phyloP scores from a whole-genome alignment of 2,797 vertebrate genomes.

The Lindbergichthys nudifrons region DNA sequence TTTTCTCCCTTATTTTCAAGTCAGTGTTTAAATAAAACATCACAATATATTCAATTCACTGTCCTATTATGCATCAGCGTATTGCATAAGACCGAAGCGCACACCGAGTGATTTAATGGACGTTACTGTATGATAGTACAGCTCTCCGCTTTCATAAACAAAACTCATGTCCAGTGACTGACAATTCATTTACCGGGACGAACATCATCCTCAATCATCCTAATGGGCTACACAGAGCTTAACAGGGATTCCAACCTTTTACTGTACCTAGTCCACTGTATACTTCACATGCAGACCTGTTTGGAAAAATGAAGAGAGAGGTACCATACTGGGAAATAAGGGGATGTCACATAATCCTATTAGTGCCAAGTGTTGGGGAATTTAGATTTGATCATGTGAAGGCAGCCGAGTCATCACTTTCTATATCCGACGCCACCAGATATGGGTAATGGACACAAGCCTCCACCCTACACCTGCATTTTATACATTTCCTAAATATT shows the following conservation, averaged over 20 bases:
- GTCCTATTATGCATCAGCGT: slow-evolving; percentile 1
- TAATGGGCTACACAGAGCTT: slow-evolving; percentile 74
- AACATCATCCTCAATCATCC: slow-evolving; percentile 76
- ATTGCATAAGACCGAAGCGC: slow-evolving; percentile 7
- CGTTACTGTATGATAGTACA: neutral
- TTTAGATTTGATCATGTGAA: slow-evolving; percentile 39
- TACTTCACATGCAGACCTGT: slow-evolving; percentile 22
- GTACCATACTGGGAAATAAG: slow-evolving; percentile 8
- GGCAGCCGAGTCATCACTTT: slow-evolving; percentile 40
- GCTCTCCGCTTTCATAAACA: slow-evolving; percentile 24
- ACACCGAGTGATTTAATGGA: slow-evolving; percentile 1
- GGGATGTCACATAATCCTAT: slow-evolving; percentile 53
- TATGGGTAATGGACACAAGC: neutral
- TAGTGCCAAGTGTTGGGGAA: slow-evolving; percentile 36
- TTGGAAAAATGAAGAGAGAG: slow-evolving; percentile 13
- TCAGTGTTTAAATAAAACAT: too few relatives aligned
- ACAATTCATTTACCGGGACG: slow-evolving; percentile 60
- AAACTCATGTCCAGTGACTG: slow-evolving; percentile 30
- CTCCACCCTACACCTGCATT: slow-evolving; percentile 11
- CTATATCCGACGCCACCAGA: slow-evolving; percentile 31
- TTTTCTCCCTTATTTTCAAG: too few relatives aligned
- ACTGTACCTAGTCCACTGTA: slow-evolving; percentile 47
- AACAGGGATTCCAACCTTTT: slow-evolving; percentile 63
- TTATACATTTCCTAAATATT: slow-evolving; percentile 32
- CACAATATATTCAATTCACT: neutral